These are phyloP conservation scores for Pterophyllum scalare DNA, from an alignment of 2,113 vertebrate genomes.

Conservation along the genomic window DNA sequence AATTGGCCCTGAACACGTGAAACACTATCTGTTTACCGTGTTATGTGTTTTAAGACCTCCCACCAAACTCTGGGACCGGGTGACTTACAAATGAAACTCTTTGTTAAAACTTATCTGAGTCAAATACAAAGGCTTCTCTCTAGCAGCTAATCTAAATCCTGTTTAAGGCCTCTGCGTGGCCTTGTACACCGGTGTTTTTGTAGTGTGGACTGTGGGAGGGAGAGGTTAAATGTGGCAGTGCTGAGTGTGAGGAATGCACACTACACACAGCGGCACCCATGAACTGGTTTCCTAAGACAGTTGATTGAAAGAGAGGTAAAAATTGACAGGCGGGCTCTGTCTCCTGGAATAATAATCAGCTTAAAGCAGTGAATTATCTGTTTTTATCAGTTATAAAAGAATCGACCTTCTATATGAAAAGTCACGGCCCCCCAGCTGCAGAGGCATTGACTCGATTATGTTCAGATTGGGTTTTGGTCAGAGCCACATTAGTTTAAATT, in stretches of 20 bases:
- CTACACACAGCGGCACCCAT: slow-evolving; percentile 3
- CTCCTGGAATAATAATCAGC: background rate
- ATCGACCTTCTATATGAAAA: background rate
- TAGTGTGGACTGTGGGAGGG: slow-evolving; percentile 19
- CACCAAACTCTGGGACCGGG: background rate
- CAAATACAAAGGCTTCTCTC: slow-evolving; percentile 39
- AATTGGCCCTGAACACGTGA: background rate
- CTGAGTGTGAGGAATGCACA: slow-evolving; percentile 49
- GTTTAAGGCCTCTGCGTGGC: slow-evolving; percentile 7
- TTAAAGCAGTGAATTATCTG: background rate
- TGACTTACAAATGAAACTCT: slow-evolving; percentile 17
- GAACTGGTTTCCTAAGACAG: slow-evolving; percentile 26
- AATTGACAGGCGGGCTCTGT: slow-evolving; percentile 40
- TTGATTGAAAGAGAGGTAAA: slow-evolving; percentile 35
- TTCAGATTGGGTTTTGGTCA: slow-evolving; percentile 11
- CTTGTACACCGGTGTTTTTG: slow-evolving; percentile 12
- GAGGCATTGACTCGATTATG: background rate
- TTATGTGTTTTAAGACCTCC: slow-evolving; percentile 7
- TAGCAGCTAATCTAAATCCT: slow-evolving; percentile 51
- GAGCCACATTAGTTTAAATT: background rate
- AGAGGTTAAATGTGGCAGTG: slow-evolving; percentile 38
- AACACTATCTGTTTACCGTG: slow-evolving; percentile 15
- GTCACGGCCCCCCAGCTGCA: background rate
- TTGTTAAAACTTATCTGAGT: slow-evolving; percentile 16
- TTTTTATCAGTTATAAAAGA: slow-evolving; percentile 13